Percentiles rank a stretch among this genome's conserved stretches.
These are phyloP conservation scores for Aphyosemion australe DNA, from an alignment of 2,113 vertebrate species.

Conservation along the genomic window DNA sequence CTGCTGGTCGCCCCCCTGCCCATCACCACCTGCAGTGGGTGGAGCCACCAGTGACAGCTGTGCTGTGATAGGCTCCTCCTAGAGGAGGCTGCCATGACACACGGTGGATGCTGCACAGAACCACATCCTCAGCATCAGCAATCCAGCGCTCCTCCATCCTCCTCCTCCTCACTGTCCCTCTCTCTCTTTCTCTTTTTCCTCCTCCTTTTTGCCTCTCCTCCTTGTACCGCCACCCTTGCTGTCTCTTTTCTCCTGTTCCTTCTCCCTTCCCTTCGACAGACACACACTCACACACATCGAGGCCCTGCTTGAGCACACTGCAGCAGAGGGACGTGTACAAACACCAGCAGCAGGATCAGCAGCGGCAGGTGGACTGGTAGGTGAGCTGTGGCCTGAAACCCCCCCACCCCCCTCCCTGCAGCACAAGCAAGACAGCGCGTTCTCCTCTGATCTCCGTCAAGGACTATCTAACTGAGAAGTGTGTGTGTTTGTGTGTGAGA, in stretches of 20 bases:
- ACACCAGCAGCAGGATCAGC: slow-evolving; percentile 27
- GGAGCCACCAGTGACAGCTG: slow-evolving; percentile 43
- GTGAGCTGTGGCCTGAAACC: slow-evolving; percentile 71
- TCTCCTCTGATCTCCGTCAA: slow-evolving; percentile 67
- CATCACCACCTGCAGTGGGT: slow-evolving; percentile 77
- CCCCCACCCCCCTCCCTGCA: slow-evolving; percentile 54
- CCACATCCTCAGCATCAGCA: slow-evolving; percentile 78
- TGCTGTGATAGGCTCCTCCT: slow-evolving; percentile 69
- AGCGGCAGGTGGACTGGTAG: slow-evolving; percentile 69
- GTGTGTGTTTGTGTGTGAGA: slow-evolving; percentile 24
- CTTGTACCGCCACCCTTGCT: slow-evolving; percentile 48
- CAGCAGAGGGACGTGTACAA: slow-evolving; percentile 68
- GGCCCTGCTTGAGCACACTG: slow-evolving; percentile 39
- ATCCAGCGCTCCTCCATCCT: slow-evolving; percentile 70
- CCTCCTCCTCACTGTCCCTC: slow-evolving; percentile 68
- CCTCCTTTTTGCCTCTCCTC: slow-evolving; percentile 50
- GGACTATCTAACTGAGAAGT: slow-evolving; percentile 62
- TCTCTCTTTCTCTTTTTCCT: slow-evolving; percentile 49
- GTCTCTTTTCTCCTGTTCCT: slow-evolving; percentile 30
- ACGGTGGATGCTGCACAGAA: slow-evolving; percentile 81
- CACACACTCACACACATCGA: slow-evolving; percentile 21
- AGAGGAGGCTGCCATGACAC: slow-evolving; percentile 87
- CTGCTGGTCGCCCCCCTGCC: slow-evolving; percentile 48
- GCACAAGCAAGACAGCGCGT: slow-evolving; percentile 54
- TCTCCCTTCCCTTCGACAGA: slow-evolving; percentile 32